Percentiles rank a stretch among this genome's conserved stretches.
Evolutionary conservation across 2,888 invertebrate species (phyloP).

Genomic region (Monochamus alternatus): DNA sequence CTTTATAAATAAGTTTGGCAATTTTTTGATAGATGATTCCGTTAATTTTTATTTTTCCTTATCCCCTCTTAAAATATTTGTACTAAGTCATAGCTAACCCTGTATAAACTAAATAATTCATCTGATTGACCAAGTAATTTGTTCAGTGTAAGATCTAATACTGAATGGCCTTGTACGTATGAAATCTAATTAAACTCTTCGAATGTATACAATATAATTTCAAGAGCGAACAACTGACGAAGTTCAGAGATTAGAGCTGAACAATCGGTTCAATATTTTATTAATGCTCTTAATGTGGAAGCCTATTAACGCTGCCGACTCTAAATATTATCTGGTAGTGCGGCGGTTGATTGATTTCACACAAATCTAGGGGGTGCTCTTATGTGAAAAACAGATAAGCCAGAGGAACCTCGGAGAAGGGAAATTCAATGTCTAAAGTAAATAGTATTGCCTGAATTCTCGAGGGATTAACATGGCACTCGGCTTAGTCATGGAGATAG

Average conservation of each 20-base stretch:
- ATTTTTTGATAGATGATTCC: too few species aligned
- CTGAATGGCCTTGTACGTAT: neutral
- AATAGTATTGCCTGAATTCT: constrained; percentile 65
- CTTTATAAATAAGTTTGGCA: too few species aligned
- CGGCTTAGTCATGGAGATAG: constrained; percentile 58
- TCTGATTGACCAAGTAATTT: too few species aligned
- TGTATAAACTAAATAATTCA: too few species aligned
- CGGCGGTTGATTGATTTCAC: constrained; percentile 58
- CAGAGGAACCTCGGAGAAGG: constrained; percentile 53
- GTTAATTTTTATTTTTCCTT: too few species aligned
- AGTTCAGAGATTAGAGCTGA: constrained; percentile 34
- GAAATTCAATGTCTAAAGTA: constrained; percentile 65
- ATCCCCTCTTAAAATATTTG: too few species aligned
- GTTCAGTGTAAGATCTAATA: too few species aligned
- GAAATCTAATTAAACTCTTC: neutral
- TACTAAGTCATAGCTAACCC: too few species aligned
- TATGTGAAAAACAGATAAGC: constrained; percentile 66
- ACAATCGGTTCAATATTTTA: constrained; percentile 40
- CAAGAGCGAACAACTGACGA: constrained; percentile 11
- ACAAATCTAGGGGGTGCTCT: constrained; percentile 59
- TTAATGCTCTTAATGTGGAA: constrained; percentile 32
- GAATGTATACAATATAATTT: neutral
- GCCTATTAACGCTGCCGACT: constrained; percentile 45
- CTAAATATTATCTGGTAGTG: constrained; percentile 54
- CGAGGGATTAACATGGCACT: constrained; percentile 64